Conservation (phyloP, 1,140 invertebrate species). For the Drosophila kohkoa region DNA sequence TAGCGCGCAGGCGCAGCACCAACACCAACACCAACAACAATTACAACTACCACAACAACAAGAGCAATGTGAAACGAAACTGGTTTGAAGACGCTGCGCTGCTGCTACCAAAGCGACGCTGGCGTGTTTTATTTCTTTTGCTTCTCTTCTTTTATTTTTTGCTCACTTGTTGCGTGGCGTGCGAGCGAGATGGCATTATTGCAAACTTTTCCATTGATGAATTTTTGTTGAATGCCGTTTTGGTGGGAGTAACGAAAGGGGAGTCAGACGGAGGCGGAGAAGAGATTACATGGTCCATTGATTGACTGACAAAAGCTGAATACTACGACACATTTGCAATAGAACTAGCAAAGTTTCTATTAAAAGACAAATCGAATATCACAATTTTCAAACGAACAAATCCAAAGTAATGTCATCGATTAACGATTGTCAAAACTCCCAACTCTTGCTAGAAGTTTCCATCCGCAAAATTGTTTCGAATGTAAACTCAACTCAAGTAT, state of each 20-base stretch:
- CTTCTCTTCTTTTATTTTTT: constrained; percentile 22
- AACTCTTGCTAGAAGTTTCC: too few species aligned
- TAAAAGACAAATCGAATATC: background rate
- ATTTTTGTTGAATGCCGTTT: constrained; percentile 44
- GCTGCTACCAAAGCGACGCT: constrained; percentile 35
- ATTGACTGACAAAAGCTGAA: constrained; percentile 14
- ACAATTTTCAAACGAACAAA: too few species aligned
- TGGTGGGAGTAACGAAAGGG: background rate
- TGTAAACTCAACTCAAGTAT: too few species aligned
- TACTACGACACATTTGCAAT: background rate
- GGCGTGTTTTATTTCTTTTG: constrained; percentile 5
- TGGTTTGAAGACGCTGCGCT: constrained; percentile 69
- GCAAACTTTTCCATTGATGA: constrained; percentile 83
- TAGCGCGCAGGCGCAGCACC: constrained; percentile 66
- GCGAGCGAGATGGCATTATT: constrained; percentile 60
- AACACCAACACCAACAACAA: constrained; percentile 48
- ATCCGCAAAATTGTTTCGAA: too few species aligned
- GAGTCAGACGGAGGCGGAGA: background rate
- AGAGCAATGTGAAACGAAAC: constrained; percentile 52
- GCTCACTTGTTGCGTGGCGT: constrained; percentile 54
- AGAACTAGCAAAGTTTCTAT: background rate
- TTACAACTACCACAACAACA: constrained; percentile 30
- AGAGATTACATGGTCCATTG: constrained; percentile 19
- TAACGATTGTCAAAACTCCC: too few species aligned
- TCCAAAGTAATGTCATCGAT: too few species aligned